These are phyloP conservation scores for Alethe castanea DNA, from an alignment of 2,113 vertebrate genomes.

Conservation along the genomic window DNA sequence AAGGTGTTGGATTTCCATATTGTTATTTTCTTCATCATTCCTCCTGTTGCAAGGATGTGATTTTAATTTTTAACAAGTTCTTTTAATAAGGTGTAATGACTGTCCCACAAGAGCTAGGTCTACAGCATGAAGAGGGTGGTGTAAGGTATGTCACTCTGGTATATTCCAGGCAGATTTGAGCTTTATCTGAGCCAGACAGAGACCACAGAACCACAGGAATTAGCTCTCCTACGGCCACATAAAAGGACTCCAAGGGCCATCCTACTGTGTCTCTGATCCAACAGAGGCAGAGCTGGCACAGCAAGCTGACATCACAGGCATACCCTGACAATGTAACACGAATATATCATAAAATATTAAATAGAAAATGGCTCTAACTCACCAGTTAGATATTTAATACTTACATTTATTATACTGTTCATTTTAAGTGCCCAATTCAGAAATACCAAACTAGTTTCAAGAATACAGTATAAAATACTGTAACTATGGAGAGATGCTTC, in stretches of 20 bases:
- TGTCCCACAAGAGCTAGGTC: neutral
- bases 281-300: neutral
- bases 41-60: neutral
- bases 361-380: neutral
- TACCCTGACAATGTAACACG: neutral
- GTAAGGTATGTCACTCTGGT: neutral
- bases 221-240: neutral
- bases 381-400: neutral
- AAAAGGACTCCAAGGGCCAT: neutral
- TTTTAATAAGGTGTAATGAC: neutral
- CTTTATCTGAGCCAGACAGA: neutral
- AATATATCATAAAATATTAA: constrained; percentile 1
- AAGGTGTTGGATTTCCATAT: neutral
- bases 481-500: neutral
- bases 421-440: neutral
- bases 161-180: neutral
- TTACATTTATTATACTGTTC: constrained; percentile 6
- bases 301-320: neutral
- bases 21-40: neutral
- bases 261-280: neutral
- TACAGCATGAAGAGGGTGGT: neutral
- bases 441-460: neutral
- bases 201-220: neutral
- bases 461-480: neutral
- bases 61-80: neutral